Percentiles rank a stretch among this genome's conserved stretches.
These are phyloP conservation scores for Tineola bisselliella DNA, from an alignment of 2,888 invertebrate species.

Conservation along the genomic window DNA sequence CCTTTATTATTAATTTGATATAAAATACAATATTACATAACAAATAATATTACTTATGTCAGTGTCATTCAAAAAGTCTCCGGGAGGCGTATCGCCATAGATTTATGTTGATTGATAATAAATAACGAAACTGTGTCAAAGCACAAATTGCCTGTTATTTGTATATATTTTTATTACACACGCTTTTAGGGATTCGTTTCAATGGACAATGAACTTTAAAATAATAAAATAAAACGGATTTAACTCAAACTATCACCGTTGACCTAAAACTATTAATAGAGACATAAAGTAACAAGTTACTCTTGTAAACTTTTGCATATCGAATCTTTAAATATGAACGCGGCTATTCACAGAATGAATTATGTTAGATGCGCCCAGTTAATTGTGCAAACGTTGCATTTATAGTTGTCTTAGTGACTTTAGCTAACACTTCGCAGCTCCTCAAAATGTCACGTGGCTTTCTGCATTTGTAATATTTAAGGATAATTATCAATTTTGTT, in stretches of 20 bases:
- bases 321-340: constrained; percentile 3
- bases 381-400: constrained; percentile 6
- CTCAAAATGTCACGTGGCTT: not conserved
- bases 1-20: no score
- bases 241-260: not conserved
- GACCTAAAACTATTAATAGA: not conserved
- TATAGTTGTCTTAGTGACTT: not conserved
- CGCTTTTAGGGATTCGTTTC: no score
- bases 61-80: no score
- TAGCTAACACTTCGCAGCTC: not conserved
- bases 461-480: not conserved
- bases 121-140: no score
- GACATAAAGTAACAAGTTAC: not conserved
- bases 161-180: no score
- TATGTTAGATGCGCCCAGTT: constrained; percentile 4
- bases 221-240: not conserved
- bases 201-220: no score
- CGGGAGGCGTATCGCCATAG: no score
- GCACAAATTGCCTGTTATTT: no score
- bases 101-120: no score
- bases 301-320: not conserved
- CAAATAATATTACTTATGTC: no score
- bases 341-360: not conserved
- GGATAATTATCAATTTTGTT: not conserved
- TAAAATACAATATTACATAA: no score